Percentiles rank a stretch among this genome's conserved stretches.
Conservation (phyloP, 2,113 vertebrate genomes). For the Tachycineta bicolor region DNA sequence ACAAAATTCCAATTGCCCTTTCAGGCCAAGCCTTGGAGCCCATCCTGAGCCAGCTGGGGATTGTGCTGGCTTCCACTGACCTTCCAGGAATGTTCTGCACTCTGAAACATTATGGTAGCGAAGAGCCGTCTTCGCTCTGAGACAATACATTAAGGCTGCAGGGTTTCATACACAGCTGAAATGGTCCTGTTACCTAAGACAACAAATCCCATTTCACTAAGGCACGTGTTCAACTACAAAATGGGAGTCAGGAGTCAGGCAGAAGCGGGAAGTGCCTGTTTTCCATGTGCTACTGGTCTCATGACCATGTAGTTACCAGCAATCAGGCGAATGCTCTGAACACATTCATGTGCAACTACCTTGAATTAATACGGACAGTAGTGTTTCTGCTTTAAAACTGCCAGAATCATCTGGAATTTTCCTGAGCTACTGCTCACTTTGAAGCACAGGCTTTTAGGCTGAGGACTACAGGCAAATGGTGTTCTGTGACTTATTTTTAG, state of each 20-base stretch:
- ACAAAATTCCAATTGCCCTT: background rate
- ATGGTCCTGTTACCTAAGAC: background rate
- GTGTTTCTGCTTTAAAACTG: background rate
- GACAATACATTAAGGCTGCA: background rate
- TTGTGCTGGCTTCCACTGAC: background rate
- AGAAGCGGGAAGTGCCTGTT: background rate
- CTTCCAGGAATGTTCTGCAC: background rate
- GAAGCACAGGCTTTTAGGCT: background rate
- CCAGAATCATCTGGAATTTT: background rate
- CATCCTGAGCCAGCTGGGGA: background rate
- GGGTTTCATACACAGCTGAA: background rate
- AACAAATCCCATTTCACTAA: background rate
- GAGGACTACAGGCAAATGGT: background rate
- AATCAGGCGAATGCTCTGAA: background rate
- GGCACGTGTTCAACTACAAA: background rate
- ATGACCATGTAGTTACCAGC: background rate
- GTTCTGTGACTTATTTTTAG: background rate
- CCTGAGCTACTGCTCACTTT: background rate
- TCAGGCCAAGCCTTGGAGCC: background rate
- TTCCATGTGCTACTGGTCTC: background rate
- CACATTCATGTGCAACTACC: background rate
- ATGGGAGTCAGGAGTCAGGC: background rate
- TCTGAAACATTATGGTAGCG: background rate
- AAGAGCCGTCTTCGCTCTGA: background rate
- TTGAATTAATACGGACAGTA: background rate